Conservation (phyloP, 2,113 vertebrate genomes). For the Lucifuga dentata region DNA sequence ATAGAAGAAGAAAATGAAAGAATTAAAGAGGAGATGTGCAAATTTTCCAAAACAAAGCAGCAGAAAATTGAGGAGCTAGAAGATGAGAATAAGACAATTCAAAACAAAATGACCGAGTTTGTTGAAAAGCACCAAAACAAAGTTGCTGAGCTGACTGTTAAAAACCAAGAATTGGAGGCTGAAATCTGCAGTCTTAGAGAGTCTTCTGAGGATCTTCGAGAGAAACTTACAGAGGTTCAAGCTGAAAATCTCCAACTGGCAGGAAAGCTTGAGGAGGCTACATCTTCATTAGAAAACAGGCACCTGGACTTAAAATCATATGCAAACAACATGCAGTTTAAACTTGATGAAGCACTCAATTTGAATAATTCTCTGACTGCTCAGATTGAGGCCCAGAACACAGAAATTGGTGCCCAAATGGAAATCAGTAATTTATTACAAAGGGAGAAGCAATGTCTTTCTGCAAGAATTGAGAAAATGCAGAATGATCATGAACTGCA, state of each 20-base stretch:
- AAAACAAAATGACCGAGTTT: constrained; percentile 58
- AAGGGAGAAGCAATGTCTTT: constrained; percentile 75
- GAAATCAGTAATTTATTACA: constrained; percentile 72
- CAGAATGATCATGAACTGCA: constrained; percentile 69
- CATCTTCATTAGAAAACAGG: constrained; percentile 75
- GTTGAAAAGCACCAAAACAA: constrained; percentile 65
- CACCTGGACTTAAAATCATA: constrained; percentile 75
- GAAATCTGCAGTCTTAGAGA: constrained; percentile 76
- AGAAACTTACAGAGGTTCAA: constrained; percentile 73
- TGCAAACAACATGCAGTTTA: constrained; percentile 77
- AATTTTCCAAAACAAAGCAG: constrained; percentile 76
- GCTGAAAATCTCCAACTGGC: constrained; percentile 77
- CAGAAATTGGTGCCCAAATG: constrained; percentile 77
- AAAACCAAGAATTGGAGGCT: constrained; percentile 77
- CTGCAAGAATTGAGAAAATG: constrained; percentile 64
- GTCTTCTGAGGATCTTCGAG: constrained; percentile 73
- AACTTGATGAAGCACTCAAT: constrained; percentile 75
- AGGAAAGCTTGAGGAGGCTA: constrained; percentile 71
- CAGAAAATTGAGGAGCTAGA: constrained; percentile 79
- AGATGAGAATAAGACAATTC: constrained; percentile 78
- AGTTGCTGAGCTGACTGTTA: constrained; percentile 64
- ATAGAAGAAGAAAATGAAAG: constrained; percentile 76
- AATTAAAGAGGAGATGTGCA: constrained; percentile 79
- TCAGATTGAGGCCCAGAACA: constrained; percentile 78
- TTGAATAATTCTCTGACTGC: constrained; percentile 80